Conservation (phyloP, 2,888 invertebrate species). For the Flexamia atlantica region DNA sequence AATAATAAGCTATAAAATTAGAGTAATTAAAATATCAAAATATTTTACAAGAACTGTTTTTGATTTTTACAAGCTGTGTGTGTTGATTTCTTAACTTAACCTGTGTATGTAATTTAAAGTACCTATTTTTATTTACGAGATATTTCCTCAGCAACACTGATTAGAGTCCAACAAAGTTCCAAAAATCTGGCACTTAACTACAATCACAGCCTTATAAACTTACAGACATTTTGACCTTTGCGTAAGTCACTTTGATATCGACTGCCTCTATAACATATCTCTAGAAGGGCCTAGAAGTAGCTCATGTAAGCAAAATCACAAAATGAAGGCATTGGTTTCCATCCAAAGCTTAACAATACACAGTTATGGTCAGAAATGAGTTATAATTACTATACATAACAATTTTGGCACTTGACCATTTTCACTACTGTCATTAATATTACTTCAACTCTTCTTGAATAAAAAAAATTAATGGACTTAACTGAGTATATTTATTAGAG, state of each 20-base stretch:
- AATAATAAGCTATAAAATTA: too few species aligned
- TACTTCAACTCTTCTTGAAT: neutral
- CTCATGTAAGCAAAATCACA: conserved; percentile 36
- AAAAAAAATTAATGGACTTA: too few species aligned
- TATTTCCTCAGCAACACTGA: neutral
- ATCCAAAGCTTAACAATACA: conserved; percentile 18
- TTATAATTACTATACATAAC: neutral
- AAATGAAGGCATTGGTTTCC: conserved; percentile 47
- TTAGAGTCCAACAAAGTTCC: neutral
- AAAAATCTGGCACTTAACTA: conserved; percentile 37
- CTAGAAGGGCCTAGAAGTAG: neutral
- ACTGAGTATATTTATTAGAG: too few species aligned
- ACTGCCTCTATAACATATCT: neutral
- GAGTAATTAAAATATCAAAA: too few species aligned
- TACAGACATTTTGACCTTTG: neutral
- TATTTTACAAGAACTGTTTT: too few species aligned
- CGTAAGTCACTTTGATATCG: conserved; percentile 16
- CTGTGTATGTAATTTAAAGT: neutral
- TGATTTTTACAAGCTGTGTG: too few species aligned
- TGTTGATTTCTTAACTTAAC: too few species aligned
- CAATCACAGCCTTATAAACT: conserved; percentile 24
- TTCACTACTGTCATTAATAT: neutral
- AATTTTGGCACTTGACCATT: conserved; percentile 48
- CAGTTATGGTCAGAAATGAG: conserved; percentile 38
- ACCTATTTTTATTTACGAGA: neutral